phyloP scores from a whole-genome alignment of 2,113 vertebrate species.

The Spea bombifrons region DNA sequence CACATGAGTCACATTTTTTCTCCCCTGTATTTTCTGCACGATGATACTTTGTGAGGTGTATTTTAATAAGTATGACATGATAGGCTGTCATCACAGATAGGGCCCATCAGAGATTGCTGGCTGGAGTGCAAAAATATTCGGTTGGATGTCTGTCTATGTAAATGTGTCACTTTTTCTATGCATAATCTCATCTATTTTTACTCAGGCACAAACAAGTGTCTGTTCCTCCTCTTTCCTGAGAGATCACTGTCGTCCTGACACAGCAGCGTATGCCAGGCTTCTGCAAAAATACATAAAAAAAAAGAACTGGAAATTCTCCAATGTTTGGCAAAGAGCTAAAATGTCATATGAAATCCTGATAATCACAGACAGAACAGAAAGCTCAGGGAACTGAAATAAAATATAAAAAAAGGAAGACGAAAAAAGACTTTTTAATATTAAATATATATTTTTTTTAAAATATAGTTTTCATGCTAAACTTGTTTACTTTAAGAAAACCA shows the following conservation, averaged over 20 bases:
- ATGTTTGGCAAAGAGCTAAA: background rate
- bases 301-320: background rate
- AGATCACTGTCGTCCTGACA: constrained; percentile 5
- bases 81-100: constrained; percentile 23
- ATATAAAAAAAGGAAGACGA: no score
- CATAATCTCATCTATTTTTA: constrained; percentile 36
- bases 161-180: constrained; percentile 9
- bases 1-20: background rate
- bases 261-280: no score
- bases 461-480: no score
- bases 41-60: background rate
- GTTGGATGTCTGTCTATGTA: constrained; percentile 14
- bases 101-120: constrained; percentile 15
- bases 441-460: no score
- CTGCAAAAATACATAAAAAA: no score
- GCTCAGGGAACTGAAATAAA: no score
- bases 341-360: background rate
- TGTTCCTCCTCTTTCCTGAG: constrained; percentile 21
- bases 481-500: no score
- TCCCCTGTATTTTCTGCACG: background rate
- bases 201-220: background rate
- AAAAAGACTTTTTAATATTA: no score
- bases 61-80: background rate
- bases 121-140: background rate
- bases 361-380: background rate